Base-by-base conservation (phyloP, 2,888 invertebrate genomes). In the Watsonalla cultraria region DNA sequence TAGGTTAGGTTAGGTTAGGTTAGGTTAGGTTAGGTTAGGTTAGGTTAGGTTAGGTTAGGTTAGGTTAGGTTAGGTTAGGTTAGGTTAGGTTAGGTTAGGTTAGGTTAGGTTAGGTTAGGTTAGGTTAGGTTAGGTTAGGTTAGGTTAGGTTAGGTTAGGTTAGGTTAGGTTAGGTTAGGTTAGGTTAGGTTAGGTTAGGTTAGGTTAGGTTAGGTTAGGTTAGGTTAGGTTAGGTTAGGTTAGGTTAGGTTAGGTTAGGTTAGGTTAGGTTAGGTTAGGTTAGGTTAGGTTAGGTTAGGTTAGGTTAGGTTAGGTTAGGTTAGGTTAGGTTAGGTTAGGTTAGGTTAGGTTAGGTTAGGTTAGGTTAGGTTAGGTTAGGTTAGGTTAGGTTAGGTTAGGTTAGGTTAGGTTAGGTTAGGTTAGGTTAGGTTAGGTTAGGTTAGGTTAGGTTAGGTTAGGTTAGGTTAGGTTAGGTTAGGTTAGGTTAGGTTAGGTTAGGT, bases 1-100 rank as follows among this genome's bases (percentile, higher is more conserved):
- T 59, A 62, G 60, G 58, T 62, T 59, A 58, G 56, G 59, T 61
- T 59, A 60, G 61, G 60, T 61, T 61, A 59, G 60, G 60, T 61
- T 59, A 59, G 58, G 61, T 60, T 58, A 60, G 57, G 57, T 60
- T 58, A 58, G 58, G 58, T 60, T 58, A 55, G 54, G 58, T 55
- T 57, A 55, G 56, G 56, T 57, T 55, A 56, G 55, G 51, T 54
- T 57, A 53, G 55, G n/a, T n/a, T n/a, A 47, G 52, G 53, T 54
- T 60, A 55, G 58, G 58, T 58, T 58, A 57, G 56, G 59, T 56
- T 59, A 56, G 59, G 59, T 56, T 56, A 52, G 59, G 59, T 57
- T 57, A 54, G 59, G 54, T 55, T 55, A 54, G 56, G 57, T 55
- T 59, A 54, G 55, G 57, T 51, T 59, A 51, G 56, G 59, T 58